Conservation (phyloP, 2,888 invertebrate species). For the Catotricha subobsoleta region DNA sequence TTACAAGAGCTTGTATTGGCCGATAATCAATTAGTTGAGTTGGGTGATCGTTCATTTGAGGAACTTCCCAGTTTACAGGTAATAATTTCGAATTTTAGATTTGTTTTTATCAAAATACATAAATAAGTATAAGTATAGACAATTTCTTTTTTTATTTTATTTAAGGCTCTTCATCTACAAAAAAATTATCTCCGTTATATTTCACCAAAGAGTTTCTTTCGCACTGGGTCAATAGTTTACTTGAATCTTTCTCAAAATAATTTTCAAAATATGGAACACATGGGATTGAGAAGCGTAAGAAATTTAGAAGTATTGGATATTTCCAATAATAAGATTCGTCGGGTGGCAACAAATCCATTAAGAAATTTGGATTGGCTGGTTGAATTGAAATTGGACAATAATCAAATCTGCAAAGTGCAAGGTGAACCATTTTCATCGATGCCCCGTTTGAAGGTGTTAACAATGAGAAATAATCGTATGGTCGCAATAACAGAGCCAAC, state of each 20-base stretch:
- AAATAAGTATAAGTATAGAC: too few species aligned
- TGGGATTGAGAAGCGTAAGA: conserved; percentile 51
- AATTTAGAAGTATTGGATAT: conserved; percentile 73
- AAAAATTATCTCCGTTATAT: conserved; percentile 59
- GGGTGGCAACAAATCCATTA: conserved; percentile 47
- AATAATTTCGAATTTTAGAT: conserved; percentile 23
- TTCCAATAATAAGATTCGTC: conserved; percentile 56
- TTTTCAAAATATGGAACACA: conserved; percentile 51
- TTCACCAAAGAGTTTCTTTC: conserved; percentile 54
- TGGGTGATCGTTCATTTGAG: conserved; percentile 58
- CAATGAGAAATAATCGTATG: conserved; percentile 58
- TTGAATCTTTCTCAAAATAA: conserved; percentile 71
- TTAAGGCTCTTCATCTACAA: conserved; percentile 51
- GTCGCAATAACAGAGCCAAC: conserved; percentile 52
- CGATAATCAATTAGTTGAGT: conserved; percentile 51
- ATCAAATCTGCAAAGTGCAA: conserved; percentile 60
- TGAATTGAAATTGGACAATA: conserved; percentile 69
- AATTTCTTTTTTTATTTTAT: too few species aligned
- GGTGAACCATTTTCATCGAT: conserved; percentile 68
- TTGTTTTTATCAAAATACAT: too few species aligned
- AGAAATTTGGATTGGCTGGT: conserved; percentile 71
- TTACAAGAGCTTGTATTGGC: conserved; percentile 50
- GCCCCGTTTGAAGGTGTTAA: conserved; percentile 65
- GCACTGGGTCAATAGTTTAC: conserved; percentile 58
- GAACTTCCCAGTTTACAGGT: conserved; percentile 53